Base-by-base conservation (phyloP, 2,888 invertebrate species). In the Caradrina kadenii region DNA sequence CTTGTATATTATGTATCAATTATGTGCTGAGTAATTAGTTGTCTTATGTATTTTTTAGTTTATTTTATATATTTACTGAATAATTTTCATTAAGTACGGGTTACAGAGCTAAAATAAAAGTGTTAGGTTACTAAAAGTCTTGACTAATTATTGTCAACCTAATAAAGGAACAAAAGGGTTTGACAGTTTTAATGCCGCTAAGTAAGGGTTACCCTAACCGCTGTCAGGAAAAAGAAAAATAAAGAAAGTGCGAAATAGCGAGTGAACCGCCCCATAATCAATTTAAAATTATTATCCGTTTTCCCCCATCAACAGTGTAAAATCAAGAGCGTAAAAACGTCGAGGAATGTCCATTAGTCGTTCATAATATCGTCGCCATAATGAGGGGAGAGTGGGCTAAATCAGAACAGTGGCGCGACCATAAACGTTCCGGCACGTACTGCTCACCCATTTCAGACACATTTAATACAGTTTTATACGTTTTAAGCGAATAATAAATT, bases 311-410 rank as follows among this genome's bases (percentile, higher is more conserved):
- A 86, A 83, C 83, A 89, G 86, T 86, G 86, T 78, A 86, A 89
- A 92, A 90, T 91, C 88, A 89, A 81, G 91, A 89, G 89, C 85
- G 87, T 87, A 88, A 88, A 88, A 88, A 88, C 87, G 87, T 86
- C 82, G 85, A 83, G 88, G 88, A 90, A 93, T 93, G 91, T 92
- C 92, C 92, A 92, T 93, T 93, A 93, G 91, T 88, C 90, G 88
- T 87, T 89, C 89, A 91, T 92, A 91, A 91, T 90, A 90, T 89
- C 89, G 84, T 85, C 86, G 80, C 75, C 81, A 81, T 93, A 93
- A 93, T 93, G 91, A 93, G 92, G 91, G 90, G 90, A 89, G 90
- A 87, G 83, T 85, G 86, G 89, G 90, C 85, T 81, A 89, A 92
- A 93, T 91, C 92, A 88, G 83, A 84, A 84, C 82, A 82, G 78